Conservation (phyloP, 23 tunicate genomes). For the Halocynthia roretzi region DNA sequence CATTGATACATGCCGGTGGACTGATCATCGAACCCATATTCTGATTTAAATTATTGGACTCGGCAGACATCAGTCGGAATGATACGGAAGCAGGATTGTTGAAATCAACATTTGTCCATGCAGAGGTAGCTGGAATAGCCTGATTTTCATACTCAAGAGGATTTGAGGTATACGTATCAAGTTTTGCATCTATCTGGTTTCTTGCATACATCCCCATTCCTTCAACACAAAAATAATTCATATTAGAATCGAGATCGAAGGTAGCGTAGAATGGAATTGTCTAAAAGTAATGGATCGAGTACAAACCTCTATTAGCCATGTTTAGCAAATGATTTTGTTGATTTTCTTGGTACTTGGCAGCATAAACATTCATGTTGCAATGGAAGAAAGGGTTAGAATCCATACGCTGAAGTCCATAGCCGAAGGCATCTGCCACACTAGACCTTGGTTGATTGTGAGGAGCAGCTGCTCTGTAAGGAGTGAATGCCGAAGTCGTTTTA, state of each 20-base stretch:
- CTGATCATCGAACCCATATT: neutral
- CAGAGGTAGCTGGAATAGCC: slow-evolving; percentile 6
- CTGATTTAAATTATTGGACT: no score
- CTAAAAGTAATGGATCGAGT: neutral
- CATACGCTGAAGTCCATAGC: neutral
- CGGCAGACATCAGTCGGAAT: no score
- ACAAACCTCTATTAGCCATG: slow-evolving; percentile 16
- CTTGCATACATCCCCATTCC: slow-evolving; percentile 13
- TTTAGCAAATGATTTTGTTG: neutral
- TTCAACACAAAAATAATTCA: neutral
- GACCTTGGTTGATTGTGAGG: neutral
- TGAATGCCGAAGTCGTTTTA: slow-evolving; percentile 9
- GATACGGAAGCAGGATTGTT: neutral
- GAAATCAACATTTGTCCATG: slow-evolving; percentile 5
- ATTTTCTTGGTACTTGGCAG: neutral
- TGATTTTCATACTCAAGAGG: slow-evolving; percentile 1
- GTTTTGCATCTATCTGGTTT: slow-evolving; percentile 1
- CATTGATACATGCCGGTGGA: neutral
- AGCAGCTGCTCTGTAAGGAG: slow-evolving; percentile 1
- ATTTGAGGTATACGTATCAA: slow-evolving; percentile 7
- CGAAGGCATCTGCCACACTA: neutral
- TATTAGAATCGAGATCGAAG: neutral
- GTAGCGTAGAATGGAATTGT: neutral
- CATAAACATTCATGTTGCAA: no score
- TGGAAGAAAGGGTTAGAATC: slow-evolving; percentile 6